phyloP scores from a whole-genome alignment of 2,888 invertebrate genomes.

The Pherbina coryleti region DNA sequence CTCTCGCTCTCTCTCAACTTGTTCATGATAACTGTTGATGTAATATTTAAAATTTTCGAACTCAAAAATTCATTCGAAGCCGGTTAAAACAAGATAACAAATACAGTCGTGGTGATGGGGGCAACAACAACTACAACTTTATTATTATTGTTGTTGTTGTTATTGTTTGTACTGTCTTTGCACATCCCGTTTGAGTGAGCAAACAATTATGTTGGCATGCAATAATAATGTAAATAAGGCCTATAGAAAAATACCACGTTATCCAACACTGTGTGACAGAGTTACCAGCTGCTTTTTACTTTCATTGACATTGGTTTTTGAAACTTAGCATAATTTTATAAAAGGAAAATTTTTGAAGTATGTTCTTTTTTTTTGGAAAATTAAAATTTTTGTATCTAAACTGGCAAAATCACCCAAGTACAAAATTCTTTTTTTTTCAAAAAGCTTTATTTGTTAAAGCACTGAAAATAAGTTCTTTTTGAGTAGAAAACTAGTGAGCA shows the following conservation, averaged over 20 bases:
- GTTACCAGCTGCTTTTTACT: not conserved
- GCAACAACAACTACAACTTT: not conserved
- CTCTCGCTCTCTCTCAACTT: slow-evolving; percentile 6
- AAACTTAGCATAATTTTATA: not conserved
- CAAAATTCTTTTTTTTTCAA: not conserved
- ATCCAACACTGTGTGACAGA: not conserved
- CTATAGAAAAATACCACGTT: not conserved
- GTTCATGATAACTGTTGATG: not conserved
- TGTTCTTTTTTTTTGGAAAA: too few relatives aligned
- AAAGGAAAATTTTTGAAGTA: not conserved
- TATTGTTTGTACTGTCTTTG: not conserved
- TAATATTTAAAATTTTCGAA: not conserved
- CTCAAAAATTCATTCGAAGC: not conserved
- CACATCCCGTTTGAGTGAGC: not conserved
- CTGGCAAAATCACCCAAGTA: too few relatives aligned
- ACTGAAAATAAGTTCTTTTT: too few relatives aligned
- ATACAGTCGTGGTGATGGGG: not conserved
- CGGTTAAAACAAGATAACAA: not conserved
- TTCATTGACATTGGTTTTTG: not conserved
- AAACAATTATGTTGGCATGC: too few relatives aligned
- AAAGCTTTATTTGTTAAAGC: too few relatives aligned
- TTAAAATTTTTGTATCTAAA: too few relatives aligned
- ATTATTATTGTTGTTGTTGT: not conserved
- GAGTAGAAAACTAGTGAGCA: too few relatives aligned
- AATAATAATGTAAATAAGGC: not conserved